These are phyloP conservation scores for Dicyrtoma fusca DNA, from an alignment of 2,888 invertebrate genomes.

Conservation along the genomic window DNA sequence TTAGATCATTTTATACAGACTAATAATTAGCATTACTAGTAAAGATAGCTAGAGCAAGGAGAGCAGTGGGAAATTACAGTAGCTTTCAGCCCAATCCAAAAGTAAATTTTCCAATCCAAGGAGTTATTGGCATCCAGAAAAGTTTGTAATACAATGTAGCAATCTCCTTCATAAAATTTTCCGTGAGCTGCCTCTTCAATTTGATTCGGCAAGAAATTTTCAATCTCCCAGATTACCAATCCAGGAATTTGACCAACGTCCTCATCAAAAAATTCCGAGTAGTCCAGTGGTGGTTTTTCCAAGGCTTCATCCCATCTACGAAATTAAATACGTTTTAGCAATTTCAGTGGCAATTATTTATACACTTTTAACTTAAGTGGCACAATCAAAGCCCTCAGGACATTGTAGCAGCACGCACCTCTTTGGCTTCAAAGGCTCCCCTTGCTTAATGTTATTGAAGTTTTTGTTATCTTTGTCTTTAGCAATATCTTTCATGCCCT, in stretches of 20 bases:
- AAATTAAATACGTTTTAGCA: slow-evolving; percentile 5
- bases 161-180: slow-evolving; percentile 98
- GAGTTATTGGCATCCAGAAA: slow-evolving; percentile 75
- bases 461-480: slow-evolving; percentile 78
- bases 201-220: slow-evolving; percentile 96
- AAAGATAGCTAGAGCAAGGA: background rate
- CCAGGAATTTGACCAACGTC: slow-evolving; percentile 93
- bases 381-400: background rate
- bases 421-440: slow-evolving; percentile 69
- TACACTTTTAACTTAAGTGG: too few relatives aligned
- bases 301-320: slow-evolving; percentile 90
- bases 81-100: slow-evolving; percentile 97
- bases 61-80: slow-evolving; percentile 67
- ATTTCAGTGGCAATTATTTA: too few relatives aligned
- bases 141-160: slow-evolving; percentile 95
- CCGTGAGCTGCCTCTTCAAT: slow-evolving; percentile 93
- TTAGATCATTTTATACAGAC: background rate
- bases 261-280: slow-evolving; percentile 90
- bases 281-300: slow-evolving; percentile 93
- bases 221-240: slow-evolving; percentile 97
- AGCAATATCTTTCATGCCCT: slow-evolving; percentile 83
- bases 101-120: slow-evolving; percentile 93
- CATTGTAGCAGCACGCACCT: slow-evolving; percentile 31
- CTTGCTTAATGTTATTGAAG: slow-evolving; percentile 70
- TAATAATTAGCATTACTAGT: background rate